A percentile compares a stretch with the other conserved stretches of the same genome.
These are phyloP conservation scores for Myrmecobius fasciatus DNA, from an alignment of 2,113 vertebrate genomes.

Conservation along the genomic window DNA sequence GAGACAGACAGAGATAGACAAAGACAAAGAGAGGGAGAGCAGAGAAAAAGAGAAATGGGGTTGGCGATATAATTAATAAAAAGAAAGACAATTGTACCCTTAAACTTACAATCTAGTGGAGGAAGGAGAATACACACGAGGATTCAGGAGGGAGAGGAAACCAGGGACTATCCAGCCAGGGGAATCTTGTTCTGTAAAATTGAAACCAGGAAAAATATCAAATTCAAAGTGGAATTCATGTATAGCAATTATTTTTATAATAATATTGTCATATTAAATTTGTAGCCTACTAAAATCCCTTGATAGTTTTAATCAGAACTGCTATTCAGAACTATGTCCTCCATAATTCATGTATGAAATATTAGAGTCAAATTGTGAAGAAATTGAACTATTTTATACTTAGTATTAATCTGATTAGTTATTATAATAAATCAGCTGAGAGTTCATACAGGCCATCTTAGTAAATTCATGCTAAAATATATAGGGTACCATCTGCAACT, in stretches of 20 bases:
- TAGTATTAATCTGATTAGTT: not conserved
- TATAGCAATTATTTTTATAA: not conserved
- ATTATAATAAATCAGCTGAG: not conserved
- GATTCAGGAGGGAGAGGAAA: not conserved
- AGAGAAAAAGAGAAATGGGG: not conserved
- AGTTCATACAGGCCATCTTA: not conserved
- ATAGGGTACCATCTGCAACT: not conserved
- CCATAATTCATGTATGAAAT: not conserved
- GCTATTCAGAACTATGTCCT: not conserved
- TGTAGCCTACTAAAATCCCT: not conserved
- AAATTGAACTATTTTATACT: not conserved
- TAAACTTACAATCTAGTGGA: not conserved
- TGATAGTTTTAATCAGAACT: not conserved
- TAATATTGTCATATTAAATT: not conserved
- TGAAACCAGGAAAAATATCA: not conserved
- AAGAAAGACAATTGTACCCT: not conserved
- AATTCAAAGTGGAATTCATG: not conserved
- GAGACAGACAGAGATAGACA: no score
- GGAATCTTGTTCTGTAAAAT: not conserved
- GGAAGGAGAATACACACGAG: not conserved
- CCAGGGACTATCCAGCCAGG: not conserved
- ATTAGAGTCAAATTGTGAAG: not conserved
- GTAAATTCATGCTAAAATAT: not conserved
- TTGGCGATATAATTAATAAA: not conserved
- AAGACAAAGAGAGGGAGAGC: no score